phyloP scores from a whole-genome alignment of 2,797 vertebrate genomes.

The Echeneis naucrates region DNA sequence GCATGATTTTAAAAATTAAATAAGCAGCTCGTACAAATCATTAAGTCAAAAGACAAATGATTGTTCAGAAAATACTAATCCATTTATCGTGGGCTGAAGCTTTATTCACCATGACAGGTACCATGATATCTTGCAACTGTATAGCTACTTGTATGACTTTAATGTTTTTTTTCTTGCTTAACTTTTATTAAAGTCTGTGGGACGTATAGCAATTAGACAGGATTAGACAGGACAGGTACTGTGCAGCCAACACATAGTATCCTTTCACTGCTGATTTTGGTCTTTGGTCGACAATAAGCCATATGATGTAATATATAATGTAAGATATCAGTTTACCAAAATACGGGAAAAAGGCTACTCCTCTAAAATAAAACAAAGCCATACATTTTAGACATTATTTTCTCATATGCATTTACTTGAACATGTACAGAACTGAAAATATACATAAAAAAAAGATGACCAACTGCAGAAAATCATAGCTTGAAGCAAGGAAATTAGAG shows the following conservation, averaged over 20 bases:
- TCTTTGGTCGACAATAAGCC: not conserved
- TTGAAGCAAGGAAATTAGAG: not conserved
- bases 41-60: not conserved
- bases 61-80: slow-evolving; percentile 3
- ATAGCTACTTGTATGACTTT: not conserved
- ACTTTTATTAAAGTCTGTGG: not conserved
- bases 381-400: not conserved
- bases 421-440: not conserved
- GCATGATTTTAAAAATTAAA: slow-evolving; percentile 3
- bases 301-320: not conserved
- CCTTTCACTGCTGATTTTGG: not conserved
- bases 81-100: not conserved
- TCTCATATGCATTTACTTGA: not conserved
- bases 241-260: not conserved
- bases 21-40: slow-evolving; percentile 15
- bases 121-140: not conserved
- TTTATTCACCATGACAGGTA: not conserved
- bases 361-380: no score
- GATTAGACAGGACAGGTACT: no score
- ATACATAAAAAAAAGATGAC: not conserved
- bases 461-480: not conserved
- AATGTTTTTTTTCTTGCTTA: not conserved
- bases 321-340: not conserved
- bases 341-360: not conserved
- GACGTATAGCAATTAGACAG: not conserved